A percentile compares a stretch with the other conserved stretches of the same genome.
phyloP scores from a whole-genome alignment of 2,888 invertebrate genomes.

The Trilocha varians region DNA sequence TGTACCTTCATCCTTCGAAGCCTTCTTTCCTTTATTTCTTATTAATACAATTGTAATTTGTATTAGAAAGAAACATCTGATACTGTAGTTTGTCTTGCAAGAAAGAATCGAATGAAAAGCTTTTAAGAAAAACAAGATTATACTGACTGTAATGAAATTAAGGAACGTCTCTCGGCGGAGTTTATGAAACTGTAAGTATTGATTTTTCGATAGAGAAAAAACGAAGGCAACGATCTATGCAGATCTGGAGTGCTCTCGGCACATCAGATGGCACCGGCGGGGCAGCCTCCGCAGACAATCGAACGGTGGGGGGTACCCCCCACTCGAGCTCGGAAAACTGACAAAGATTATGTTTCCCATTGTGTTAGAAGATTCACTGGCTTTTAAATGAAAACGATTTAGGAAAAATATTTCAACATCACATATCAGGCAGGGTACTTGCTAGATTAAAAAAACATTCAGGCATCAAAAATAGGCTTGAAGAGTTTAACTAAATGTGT shows the following conservation, averaged over 20 bases:
- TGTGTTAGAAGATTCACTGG: neutral
- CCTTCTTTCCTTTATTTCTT: constrained; percentile 26
- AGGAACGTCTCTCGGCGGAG: constrained; percentile 54
- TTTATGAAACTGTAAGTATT: constrained; percentile 68
- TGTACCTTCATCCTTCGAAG: constrained; percentile 49
- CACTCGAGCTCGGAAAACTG: constrained; percentile 60
- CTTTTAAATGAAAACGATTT: neutral
- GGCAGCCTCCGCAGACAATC: constrained; percentile 73
- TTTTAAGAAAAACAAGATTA: constrained; percentile 16
- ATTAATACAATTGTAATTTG: neutral
- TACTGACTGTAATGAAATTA: constrained; percentile 46
- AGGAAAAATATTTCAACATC: too few relatives aligned
- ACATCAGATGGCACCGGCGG: constrained; percentile 74
- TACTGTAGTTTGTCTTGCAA: neutral
- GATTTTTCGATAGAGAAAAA: constrained; percentile 73
- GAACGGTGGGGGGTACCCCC: constrained; percentile 60
- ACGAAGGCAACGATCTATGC: constrained; percentile 74
- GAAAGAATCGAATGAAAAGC: constrained; percentile 15
- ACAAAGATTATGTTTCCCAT: constrained; percentile 43
- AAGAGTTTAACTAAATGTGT: too few relatives aligned
- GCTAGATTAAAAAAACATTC: too few relatives aligned
- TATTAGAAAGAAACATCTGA: too few relatives aligned
- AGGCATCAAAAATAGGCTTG: too few relatives aligned
- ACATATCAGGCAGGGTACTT: too few relatives aligned
- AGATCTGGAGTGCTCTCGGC: constrained; percentile 74